Conservation (phyloP, 2,888 invertebrate species). For the Carcina quercana region DNA sequence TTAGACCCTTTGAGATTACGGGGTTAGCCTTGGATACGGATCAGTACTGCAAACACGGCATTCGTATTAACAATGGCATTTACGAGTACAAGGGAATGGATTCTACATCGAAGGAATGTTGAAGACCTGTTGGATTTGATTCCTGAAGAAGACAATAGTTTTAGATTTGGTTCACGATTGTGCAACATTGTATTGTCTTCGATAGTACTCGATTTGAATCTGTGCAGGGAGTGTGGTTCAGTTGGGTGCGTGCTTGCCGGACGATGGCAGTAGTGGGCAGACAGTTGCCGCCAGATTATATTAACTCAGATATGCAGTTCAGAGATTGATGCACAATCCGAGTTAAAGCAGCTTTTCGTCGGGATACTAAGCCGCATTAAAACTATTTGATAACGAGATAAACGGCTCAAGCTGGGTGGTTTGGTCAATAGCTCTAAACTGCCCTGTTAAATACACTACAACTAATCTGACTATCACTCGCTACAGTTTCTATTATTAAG, state of each 20-base stretch:
- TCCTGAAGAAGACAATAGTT: conserved; percentile 23
- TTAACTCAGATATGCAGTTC: conserved; percentile 38
- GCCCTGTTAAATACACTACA: too few relatives aligned
- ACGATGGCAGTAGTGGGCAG: conserved; percentile 12
- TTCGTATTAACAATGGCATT: too few relatives aligned
- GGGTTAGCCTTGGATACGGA: too few relatives aligned
- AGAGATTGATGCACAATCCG: conserved; percentile 41
- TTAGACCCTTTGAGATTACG: too few relatives aligned
- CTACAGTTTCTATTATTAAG: too few relatives aligned
- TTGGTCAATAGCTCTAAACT: conserved; percentile 3
- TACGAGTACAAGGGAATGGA: too few relatives aligned
- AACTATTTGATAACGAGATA: conserved; percentile 38
- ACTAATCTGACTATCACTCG: too few relatives aligned
- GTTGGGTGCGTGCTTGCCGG: neutral
- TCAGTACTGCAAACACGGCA: too few relatives aligned
- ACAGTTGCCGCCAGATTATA: conserved; percentile 30
- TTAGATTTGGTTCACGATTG: conserved; percentile 22
- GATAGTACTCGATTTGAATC: conserved; percentile 25
- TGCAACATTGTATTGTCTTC: conserved; percentile 43
- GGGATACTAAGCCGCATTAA: conserved; percentile 30
- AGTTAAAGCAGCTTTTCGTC: conserved; percentile 29
- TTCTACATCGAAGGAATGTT: too few relatives aligned
- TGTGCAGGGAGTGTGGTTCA: conserved; percentile 25
- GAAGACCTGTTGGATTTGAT: conserved; percentile 6
- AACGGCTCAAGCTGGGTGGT: conserved; percentile 12